Base-by-base conservation (phyloP, 2,888 invertebrate species). In the Pogonocherus hispidulus region DNA sequence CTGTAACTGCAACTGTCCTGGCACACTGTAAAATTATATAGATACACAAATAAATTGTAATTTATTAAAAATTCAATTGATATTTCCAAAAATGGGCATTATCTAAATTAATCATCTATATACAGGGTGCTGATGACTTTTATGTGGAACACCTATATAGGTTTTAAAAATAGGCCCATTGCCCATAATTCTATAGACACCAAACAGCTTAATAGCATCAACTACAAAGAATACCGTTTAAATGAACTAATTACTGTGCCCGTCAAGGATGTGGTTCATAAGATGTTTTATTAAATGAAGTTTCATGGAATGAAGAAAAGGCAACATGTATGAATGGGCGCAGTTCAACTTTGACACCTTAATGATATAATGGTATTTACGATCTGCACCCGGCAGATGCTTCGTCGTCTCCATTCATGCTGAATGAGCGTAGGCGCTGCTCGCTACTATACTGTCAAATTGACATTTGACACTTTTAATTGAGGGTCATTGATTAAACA, bases 381-480 rank as follows among this genome's bases (percentile, higher is more conserved):
- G 67, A 59, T 67, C 59, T 62, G 14, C 59, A 60, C 56, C 63
- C 32, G n/a, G 62, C 66, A 66, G 62, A 62, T 62, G 62, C 2
- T 62, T 23, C 37, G 51, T 35, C 49, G n/a, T 35, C 47, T 47
- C 23, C 62, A 62, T 62, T 62, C 62, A 62, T 37, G 41, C 9
- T 46, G 47, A 8, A n/a, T n/a, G 27, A n/a, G 19, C 16, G 35
- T 35, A 11, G 18, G 8, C 8, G 19, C n/a, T 52, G 52, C 52
- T 14, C 44, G 3, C 44, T 41, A 41, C 44, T 27, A 11, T 18
- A 46, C 35, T 37, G 65, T 67, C 64, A 63, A 60, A 59, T 65
- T 69, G 67, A 70, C 72, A 72, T 72, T 72, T 72, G 72, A 70
- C 70, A 72, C 65, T 66, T 57, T 66, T 68, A 70, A 69, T 72